Evolutionary conservation across 2,113 vertebrate species (phyloP).

Genomic region (Pituophis catenifer): DNA sequence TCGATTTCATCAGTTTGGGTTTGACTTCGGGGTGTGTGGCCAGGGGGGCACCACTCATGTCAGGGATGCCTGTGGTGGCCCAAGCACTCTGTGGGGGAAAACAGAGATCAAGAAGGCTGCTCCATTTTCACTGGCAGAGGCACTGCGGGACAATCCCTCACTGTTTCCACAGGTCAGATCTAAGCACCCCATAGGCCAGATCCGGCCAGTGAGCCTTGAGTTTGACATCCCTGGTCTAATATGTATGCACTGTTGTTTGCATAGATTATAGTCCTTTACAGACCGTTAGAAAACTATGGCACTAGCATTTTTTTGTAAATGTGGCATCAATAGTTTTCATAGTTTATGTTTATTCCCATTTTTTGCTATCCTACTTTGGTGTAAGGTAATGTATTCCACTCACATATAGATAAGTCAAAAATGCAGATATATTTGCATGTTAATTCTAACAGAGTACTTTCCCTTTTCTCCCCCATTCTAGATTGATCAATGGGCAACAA

Average conservation of each 20-base stretch:
- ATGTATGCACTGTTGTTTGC: background rate
- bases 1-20: too few relatives aligned
- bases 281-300: accelerated
- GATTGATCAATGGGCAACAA: constrained; percentile 90
- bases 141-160: too few relatives aligned
- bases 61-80: too few relatives aligned
- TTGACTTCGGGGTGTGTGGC: too few relatives aligned
- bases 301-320: background rate
- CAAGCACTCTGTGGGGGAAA: too few relatives aligned
- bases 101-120: too few relatives aligned
- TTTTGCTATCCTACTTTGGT: background rate
- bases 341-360: accelerated
- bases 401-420: background rate
- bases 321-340: accelerated
- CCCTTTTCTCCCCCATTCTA: constrained; percentile 67
- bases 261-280: background rate
- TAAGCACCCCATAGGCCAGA: too few relatives aligned
- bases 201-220: too few relatives aligned
- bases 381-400: background rate
- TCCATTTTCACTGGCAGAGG: too few relatives aligned
- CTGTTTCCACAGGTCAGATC: too few relatives aligned
- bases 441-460: constrained; percentile 54
- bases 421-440: background rate
- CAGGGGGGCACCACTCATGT: too few relatives aligned
- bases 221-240: too few relatives aligned